Conservation (phyloP, 2,888 invertebrate genomes). For the Nemoura dubitans region DNA sequence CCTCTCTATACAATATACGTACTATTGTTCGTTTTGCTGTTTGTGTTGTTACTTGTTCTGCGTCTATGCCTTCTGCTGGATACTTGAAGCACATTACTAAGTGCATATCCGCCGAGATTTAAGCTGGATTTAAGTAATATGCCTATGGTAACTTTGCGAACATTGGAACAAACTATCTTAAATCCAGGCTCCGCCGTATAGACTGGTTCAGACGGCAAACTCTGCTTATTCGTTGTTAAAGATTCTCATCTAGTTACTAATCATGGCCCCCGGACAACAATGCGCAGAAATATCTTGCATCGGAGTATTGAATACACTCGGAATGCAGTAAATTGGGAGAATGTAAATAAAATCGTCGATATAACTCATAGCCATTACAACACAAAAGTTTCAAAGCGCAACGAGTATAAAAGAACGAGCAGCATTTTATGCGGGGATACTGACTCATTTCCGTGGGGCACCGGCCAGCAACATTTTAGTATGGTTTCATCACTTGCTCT, state of each 20-base stretch:
- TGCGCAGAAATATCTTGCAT: background rate
- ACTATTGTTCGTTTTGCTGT: background rate
- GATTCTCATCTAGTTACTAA: background rate
- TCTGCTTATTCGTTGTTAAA: background rate
- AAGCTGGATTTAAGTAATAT: conserved; percentile 7
- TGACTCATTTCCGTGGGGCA: background rate
- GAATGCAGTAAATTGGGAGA: background rate
- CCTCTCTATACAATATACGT: background rate
- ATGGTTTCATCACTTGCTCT: background rate
- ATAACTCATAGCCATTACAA: background rate
- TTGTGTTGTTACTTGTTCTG: background rate
- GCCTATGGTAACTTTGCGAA: background rate
- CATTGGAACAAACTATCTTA: conserved; percentile 1
- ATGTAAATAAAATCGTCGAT: background rate
- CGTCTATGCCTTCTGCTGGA: background rate
- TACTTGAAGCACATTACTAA: background rate
- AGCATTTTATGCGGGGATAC: background rate
- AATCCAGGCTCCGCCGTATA: background rate
- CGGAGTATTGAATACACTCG: background rate
- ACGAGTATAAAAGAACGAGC: background rate
- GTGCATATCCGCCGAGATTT: background rate
- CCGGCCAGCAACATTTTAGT: background rate
- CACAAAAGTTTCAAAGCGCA: background rate
- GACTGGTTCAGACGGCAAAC: background rate
- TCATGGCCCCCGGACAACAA: background rate